These are phyloP conservation scores for Alviniconcha strummeri DNA, from an alignment of 2,888 invertebrate genomes.

Conservation along the genomic window DNA sequence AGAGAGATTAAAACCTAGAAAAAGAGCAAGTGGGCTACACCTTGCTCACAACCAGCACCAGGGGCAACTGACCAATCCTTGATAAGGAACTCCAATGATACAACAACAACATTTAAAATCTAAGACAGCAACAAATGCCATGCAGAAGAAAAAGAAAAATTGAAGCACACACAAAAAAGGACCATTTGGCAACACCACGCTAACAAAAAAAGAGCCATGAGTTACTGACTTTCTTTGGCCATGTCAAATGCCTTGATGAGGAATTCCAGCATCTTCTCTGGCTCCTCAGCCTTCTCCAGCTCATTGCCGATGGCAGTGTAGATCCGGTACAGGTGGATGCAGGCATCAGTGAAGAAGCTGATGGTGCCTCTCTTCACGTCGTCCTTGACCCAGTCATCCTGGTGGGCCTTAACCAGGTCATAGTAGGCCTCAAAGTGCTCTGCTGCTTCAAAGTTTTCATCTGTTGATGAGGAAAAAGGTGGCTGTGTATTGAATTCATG, in stretches of 20 bases:
- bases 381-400: slow-evolving; percentile 56
- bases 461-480: slow-evolving; percentile 44
- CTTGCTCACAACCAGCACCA: too few species aligned
- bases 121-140: too few species aligned
- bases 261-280: slow-evolving; percentile 56
- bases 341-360: slow-evolving; percentile 64
- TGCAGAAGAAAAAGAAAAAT: too few species aligned
- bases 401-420: slow-evolving; percentile 55
- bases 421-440: slow-evolving; percentile 70
- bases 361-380: slow-evolving; percentile 47
- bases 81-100: too few species aligned
- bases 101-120: too few species aligned
- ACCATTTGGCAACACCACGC: too few species aligned
- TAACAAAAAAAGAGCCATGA: too few species aligned
- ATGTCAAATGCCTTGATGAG: slow-evolving; percentile 67
- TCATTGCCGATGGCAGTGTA: slow-evolving; percentile 64
- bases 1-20: too few species aligned
- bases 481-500: background rate
- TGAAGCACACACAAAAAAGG: too few species aligned
- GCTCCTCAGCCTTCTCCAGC: slow-evolving; percentile 53
- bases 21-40: too few species aligned
- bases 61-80: too few species aligned
- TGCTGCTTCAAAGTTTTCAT: slow-evolving; percentile 62
- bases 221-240: slow-evolving; percentile 68
- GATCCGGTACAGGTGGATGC: slow-evolving; percentile 65